A percentile compares a stretch with the other conserved stretches of the same genome.
Conservation (phyloP, 2,113 vertebrate species). For the Acinonyx jubatus region DNA sequence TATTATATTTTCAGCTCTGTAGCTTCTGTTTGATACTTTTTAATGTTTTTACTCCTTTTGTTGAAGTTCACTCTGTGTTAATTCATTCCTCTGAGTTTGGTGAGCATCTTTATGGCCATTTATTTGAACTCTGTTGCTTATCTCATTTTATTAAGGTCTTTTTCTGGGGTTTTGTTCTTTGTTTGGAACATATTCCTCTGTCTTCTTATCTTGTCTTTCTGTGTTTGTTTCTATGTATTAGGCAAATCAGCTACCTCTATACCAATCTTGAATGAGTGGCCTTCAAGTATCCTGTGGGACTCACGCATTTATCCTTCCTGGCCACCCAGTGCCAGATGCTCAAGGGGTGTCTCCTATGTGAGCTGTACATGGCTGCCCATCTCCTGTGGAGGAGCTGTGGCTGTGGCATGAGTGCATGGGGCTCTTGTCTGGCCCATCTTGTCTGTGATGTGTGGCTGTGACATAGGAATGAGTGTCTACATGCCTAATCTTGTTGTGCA, state of each 20-base stretch:
- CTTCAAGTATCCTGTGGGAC: background rate
- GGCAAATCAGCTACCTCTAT: background rate
- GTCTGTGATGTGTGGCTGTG: background rate
- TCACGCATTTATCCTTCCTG: background rate
- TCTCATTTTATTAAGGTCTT: background rate
- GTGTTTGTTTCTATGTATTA: background rate
- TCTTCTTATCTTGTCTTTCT: background rate
- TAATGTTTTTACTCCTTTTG: background rate
- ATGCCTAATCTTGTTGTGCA: background rate
- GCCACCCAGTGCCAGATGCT: background rate
- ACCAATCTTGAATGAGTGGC: background rate
- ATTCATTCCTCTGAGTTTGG: background rate
- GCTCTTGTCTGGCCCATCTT: background rate
- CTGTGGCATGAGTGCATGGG: background rate
- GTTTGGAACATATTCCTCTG: background rate
- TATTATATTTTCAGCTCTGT: background rate
- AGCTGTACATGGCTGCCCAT: background rate
- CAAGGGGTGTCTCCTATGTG: background rate
- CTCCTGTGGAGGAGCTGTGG: background rate
- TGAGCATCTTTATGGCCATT: background rate
- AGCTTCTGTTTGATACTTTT: background rate
- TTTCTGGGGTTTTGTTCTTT: background rate
- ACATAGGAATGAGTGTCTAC: background rate
- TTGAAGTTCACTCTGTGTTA: background rate
- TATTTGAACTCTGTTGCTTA: background rate